phyloP scores from a whole-genome alignment of 2,113 vertebrate species.

The Ammodytes dubius region DNA sequence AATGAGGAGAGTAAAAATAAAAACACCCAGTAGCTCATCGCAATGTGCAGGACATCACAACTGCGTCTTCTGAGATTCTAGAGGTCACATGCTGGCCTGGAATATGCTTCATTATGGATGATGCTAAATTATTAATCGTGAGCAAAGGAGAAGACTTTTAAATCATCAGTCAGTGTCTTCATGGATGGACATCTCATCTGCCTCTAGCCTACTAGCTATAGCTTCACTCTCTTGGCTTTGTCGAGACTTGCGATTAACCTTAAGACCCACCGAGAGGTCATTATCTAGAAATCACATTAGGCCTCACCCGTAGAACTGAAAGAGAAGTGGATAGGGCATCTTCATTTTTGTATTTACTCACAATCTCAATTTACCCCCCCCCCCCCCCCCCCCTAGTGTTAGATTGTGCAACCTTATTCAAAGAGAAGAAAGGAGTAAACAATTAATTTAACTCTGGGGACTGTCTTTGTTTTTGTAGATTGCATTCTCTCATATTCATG shows the following conservation, averaged over 20 bases:
- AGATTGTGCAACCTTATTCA: background rate
- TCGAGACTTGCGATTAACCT: background rate
- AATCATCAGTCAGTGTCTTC: background rate
- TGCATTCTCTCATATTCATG: background rate
- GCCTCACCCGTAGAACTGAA: background rate
- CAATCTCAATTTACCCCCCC: no score
- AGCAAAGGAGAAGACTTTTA: background rate
- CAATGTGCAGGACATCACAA: slow-evolving; percentile 10
- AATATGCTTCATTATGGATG: slow-evolving; percentile 31
- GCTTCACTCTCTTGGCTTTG: background rate
- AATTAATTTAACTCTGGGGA: background rate
- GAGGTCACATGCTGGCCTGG: slow-evolving; percentile 20
- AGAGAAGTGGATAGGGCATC: background rate
- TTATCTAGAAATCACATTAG: background rate
- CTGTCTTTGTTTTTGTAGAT: background rate
- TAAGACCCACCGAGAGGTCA: background rate
- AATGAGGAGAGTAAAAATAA: background rate
- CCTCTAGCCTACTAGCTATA: no score
- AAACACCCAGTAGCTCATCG: background rate
- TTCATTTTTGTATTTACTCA: background rate
- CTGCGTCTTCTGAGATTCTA: slow-evolving; percentile 12
- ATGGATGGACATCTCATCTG: background rate
- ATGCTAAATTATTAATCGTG: slow-evolving; percentile 38
- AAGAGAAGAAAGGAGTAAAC: background rate
- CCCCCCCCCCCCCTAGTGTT: background rate